Percentiles rank a stretch among this genome's conserved stretches.
phyloP scores from a whole-genome alignment of 1,140 invertebrate species.

The Diabrotica virgifera region DNA sequence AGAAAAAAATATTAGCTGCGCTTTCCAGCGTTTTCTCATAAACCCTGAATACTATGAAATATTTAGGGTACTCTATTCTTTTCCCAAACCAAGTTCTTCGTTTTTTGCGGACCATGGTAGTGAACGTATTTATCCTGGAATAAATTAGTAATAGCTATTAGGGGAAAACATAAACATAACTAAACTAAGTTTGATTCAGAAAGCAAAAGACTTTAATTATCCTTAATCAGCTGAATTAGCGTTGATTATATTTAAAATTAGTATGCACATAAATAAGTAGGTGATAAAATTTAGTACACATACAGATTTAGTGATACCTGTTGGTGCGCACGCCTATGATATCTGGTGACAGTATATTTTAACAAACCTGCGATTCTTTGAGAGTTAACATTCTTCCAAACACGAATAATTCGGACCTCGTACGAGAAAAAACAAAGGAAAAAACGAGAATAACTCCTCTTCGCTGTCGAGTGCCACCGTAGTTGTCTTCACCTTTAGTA shows the following conservation, averaged over 20 bases:
- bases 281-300: not conserved
- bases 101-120: no score
- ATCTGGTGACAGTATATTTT: constrained; percentile 44
- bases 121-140: no score
- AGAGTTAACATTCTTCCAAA: constrained; percentile 43
- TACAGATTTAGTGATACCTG: not conserved
- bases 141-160: not conserved
- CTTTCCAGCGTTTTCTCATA: no score
- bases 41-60: no score
- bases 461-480: constrained; percentile 42
- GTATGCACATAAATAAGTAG: not conserved
- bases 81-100: no score
- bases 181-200: not conserved
- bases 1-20: no score
- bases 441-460: constrained; percentile 40
- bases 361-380: constrained; percentile 39
- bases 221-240: not conserved
- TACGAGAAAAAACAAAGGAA: constrained; percentile 21
- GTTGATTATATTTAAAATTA: not conserved
- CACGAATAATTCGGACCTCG: constrained; percentile 44
- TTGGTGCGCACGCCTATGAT: constrained; percentile 7
- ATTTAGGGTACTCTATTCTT: no score
- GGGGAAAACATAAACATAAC: not conserved
- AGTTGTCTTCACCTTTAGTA: constrained; percentile 39
- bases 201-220: not conserved